A percentile compares a stretch with the other conserved stretches of the same genome.
phyloP scores from a whole-genome alignment of 2,113 vertebrate species.

The Pleuronectes platessa region DNA sequence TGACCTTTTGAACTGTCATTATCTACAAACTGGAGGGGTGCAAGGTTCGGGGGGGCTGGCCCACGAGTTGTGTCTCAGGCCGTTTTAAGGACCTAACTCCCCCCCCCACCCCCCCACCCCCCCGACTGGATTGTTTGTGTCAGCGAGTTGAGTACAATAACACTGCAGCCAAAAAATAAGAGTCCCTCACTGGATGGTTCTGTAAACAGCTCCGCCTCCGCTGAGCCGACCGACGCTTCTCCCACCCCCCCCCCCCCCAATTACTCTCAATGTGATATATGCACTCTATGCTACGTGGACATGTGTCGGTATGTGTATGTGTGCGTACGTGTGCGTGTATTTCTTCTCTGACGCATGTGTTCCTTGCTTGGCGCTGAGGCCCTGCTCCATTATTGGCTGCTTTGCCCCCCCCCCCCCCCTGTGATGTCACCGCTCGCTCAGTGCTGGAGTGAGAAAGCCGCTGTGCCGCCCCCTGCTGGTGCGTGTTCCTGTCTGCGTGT shows the following conservation, averaged over 20 bases:
- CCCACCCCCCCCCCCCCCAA: slow-evolving; percentile 55
- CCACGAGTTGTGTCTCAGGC: slow-evolving; percentile 25
- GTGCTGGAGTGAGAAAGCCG: slow-evolving; percentile 67
- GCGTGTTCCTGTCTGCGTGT: slow-evolving; percentile 62
- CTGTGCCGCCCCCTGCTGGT: slow-evolving; percentile 57
- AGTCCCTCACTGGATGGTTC: slow-evolving; percentile 57
- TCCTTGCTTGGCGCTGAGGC: slow-evolving; percentile 72
- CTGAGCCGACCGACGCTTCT: slow-evolving; percentile 73
- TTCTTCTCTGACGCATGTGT: slow-evolving; percentile 79
- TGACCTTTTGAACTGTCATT: slow-evolving; percentile 86
- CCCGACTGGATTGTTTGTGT: slow-evolving; percentile 50
- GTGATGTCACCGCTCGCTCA: slow-evolving; percentile 75
- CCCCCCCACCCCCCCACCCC: slow-evolving; percentile 16
- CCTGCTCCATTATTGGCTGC: slow-evolving; percentile 64
- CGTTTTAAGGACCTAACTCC: slow-evolving; percentile 58
- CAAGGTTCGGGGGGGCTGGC: slow-evolving; percentile 60
- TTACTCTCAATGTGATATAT: slow-evolving; percentile 82
- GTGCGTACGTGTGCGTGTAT: slow-evolving; percentile 59
- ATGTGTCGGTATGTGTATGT: slow-evolving; percentile 73
- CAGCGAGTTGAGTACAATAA: slow-evolving; percentile 62
- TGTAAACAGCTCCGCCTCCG: slow-evolving; percentile 69
- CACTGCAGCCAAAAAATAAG: slow-evolving; percentile 67
- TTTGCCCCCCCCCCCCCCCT: slow-evolving; percentile 40
- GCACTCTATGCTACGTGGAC: slow-evolving; percentile 83
- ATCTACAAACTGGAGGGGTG: slow-evolving; percentile 81